These are phyloP conservation scores for Lophotriccus pileatus DNA, from an alignment of 2,797 vertebrate genomes.

Conservation along the genomic window DNA sequence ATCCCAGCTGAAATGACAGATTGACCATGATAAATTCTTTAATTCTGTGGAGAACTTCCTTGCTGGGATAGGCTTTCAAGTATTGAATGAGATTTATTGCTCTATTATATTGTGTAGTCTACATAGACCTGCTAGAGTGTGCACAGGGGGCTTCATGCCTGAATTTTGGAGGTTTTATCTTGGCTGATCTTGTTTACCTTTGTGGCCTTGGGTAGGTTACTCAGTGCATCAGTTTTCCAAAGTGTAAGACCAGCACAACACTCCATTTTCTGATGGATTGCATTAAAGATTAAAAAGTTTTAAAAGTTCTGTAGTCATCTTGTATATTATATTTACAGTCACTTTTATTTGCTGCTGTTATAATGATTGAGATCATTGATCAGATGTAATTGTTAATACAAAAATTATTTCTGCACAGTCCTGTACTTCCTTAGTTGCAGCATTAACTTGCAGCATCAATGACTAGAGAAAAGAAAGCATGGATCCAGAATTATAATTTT, in stretches of 20 bases:
- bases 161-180: neutral
- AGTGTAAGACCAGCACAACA: neutral
- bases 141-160: neutral
- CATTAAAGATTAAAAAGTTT: neutral
- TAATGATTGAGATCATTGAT: neutral
- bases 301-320: neutral
- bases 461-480: neutral
- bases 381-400: neutral
- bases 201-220: neutral
- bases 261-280: neutral
- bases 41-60: neutral
- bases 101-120: neutral
- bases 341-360: neutral
- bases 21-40: neutral
- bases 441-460: rapidly evolving
- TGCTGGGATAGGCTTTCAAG: neutral
- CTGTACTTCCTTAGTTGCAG: neutral
- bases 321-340: neutral
- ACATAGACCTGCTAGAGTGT: neutral
- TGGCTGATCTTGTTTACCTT: neutral
- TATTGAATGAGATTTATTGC: neutral
- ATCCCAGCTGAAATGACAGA: neutral
- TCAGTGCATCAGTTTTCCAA: neutral
- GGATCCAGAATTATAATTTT: neutral
- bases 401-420: neutral